phyloP scores from a whole-genome alignment of 2,888 invertebrate species.

The Bembecia ichneumoniformis region DNA sequence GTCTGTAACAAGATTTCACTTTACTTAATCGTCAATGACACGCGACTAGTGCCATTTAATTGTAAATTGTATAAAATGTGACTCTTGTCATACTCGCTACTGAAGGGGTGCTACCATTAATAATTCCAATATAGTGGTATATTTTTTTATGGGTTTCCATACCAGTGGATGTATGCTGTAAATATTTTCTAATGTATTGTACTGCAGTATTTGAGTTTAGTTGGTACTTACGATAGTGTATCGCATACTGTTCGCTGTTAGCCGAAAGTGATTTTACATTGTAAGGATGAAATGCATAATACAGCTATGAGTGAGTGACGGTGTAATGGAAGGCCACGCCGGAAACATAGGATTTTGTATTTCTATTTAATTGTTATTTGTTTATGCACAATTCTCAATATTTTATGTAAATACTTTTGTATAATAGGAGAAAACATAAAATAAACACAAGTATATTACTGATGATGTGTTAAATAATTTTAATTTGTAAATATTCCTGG shows the following conservation, averaged over 20 bases:
- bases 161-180: slow-evolving; percentile 71
- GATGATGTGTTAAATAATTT: slow-evolving; percentile 70
- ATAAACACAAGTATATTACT: slow-evolving; percentile 74
- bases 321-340: slow-evolving; percentile 64
- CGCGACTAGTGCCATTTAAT: slow-evolving; percentile 69
- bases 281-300: slow-evolving; percentile 68
- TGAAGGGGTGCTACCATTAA: slow-evolving; percentile 74
- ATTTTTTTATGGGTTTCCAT: slow-evolving; percentile 69
- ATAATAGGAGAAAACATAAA: slow-evolving; percentile 71
- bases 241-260: slow-evolving; percentile 63
- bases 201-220: slow-evolving; percentile 71
- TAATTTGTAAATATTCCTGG: slow-evolving; percentile 74
- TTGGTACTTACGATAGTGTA: slow-evolving; percentile 69
- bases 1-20: slow-evolving; percentile 72
- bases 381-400: slow-evolving; percentile 74
- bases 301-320: slow-evolving; percentile 64
- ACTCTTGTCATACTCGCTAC: slow-evolving; percentile 74
- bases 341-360: slow-evolving; percentile 68
- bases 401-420: slow-evolving; percentile 74
- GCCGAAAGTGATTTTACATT: slow-evolving; percentile 70
- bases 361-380: slow-evolving; percentile 74
- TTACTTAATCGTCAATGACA: slow-evolving; percentile 59
- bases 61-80: slow-evolving; percentile 70
- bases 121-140: slow-evolving; percentile 70
- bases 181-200: slow-evolving; percentile 62